A percentile compares a stretch with the other conserved stretches of the same genome.
These are phyloP conservation scores for Callorhinus ursinus DNA, from an alignment of 2,113 vertebrate species.

Conservation along the genomic window DNA sequence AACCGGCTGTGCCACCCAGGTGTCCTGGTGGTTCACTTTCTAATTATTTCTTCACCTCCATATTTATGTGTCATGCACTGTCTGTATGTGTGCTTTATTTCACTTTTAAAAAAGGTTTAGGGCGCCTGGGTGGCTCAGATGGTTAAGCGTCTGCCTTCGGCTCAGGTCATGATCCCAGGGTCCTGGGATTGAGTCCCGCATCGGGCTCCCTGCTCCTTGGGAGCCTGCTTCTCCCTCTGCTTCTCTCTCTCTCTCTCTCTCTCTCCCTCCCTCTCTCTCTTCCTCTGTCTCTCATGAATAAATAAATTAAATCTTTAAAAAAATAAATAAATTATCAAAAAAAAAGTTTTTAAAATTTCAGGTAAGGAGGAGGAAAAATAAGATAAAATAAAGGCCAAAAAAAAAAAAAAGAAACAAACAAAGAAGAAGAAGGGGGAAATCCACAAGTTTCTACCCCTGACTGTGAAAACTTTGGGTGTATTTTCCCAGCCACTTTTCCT, in stretches of 20 bases:
- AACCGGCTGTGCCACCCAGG: too few relatives aligned
- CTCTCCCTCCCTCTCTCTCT: too few relatives aligned
- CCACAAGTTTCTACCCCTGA: not conserved
- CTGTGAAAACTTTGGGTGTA: not conserved
- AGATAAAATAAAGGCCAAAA: not conserved
- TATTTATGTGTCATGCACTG: too few relatives aligned
- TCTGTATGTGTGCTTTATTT: not conserved
- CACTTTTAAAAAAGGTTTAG: not conserved
- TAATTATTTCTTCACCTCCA: not conserved
- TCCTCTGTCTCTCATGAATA: too few relatives aligned
- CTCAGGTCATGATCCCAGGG: too few relatives aligned
- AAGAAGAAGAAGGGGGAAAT: not conserved
- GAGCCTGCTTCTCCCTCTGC: too few relatives aligned
- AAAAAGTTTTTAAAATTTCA: not conserved
- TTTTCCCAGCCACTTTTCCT: not conserved
- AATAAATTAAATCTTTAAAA: not conserved
- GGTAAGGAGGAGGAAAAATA: not conserved
- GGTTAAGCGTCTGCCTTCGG: too few relatives aligned
- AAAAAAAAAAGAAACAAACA: not conserved
- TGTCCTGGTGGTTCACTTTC: not conserved
- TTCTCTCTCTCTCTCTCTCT: too few relatives aligned
- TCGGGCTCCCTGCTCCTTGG: too few relatives aligned
- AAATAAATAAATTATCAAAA: not conserved
- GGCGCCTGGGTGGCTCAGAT: too few relatives aligned
- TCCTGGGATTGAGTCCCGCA: too few relatives aligned